Conservation (phyloP, 2,888 invertebrate species). For the Sicus ferrugineus region DNA sequence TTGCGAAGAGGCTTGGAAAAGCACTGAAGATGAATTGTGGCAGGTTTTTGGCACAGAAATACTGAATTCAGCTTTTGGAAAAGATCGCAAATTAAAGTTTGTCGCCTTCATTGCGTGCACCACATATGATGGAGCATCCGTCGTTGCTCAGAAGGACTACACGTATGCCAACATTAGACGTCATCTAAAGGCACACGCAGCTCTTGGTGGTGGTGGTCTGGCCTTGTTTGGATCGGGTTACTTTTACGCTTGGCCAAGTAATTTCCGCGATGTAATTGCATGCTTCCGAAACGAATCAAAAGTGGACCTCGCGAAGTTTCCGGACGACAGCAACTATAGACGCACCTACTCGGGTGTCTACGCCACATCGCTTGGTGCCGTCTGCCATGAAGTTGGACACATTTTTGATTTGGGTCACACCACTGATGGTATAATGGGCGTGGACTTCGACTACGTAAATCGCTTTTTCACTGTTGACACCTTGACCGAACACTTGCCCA, state of each 20-base stretch:
- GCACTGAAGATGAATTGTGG: conserved; percentile 85
- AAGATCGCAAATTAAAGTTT: conserved; percentile 75
- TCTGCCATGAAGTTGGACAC: conserved; percentile 89
- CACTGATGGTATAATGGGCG: conserved; percentile 90
- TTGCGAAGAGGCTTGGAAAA: conserved; percentile 74
- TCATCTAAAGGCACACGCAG: conserved; percentile 83
- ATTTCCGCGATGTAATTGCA: conserved; percentile 72
- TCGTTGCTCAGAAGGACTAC: conserved; percentile 68
- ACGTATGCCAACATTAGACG: conserved; percentile 75
- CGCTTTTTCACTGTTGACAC: conserved; percentile 76
- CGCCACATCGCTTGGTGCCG: conserved; percentile 89
- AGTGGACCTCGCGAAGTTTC: conserved; percentile 76
- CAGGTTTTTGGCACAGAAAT: conserved; percentile 82
- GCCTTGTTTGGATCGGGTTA: conserved; percentile 91
- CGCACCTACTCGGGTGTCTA: conserved; percentile 87
- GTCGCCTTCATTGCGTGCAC: conserved; percentile 90
- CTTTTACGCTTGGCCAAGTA: conserved; percentile 87
- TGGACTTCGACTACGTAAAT: conserved; percentile 85
- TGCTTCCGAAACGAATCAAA: conserved; percentile 65
- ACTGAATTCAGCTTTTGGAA: conserved; percentile 70
- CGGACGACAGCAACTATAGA: conserved; percentile 93
- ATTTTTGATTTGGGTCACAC: conserved; percentile 94
- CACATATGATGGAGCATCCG: conserved; percentile 73
- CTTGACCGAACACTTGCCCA: conserved; percentile 60
- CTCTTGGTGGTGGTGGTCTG: conserved; percentile 89